Evolutionary conservation across 2,113 vertebrate species (phyloP).

Genomic region (Poeciliopsis turrubarensis): DNA sequence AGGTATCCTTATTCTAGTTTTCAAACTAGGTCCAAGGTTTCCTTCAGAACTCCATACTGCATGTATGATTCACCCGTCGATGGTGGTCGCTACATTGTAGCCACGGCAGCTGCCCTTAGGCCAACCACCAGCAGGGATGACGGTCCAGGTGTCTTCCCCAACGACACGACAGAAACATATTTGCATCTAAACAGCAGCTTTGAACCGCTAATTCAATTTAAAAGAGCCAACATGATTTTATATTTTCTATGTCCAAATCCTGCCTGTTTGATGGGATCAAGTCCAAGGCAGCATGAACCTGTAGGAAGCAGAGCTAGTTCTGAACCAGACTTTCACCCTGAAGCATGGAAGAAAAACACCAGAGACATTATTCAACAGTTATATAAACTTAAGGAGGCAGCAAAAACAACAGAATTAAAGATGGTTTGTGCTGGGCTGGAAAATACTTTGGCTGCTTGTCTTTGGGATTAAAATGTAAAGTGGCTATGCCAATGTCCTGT

Average conservation of each 20-base stretch:
- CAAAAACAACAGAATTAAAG: constrained; percentile 55
- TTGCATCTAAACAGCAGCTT: not conserved
- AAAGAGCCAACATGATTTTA: not conserved
- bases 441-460: constrained; percentile 48
- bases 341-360: constrained; percentile 20
- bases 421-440: constrained; percentile 61
- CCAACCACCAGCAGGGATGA: too few relatives aligned
- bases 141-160: too few relatives aligned
- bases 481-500: constrained; percentile 64
- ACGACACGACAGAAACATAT: too few relatives aligned
- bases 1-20: too few relatives aligned
- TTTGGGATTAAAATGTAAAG: constrained; percentile 50
- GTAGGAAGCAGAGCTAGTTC: constrained; percentile 23
- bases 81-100: too few relatives aligned
- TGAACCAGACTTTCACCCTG: constrained; percentile 28
- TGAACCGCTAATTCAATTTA: not conserved
- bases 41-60: too few relatives aligned
- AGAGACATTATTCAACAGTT: constrained; percentile 42
- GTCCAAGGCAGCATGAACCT: constrained; percentile 33
- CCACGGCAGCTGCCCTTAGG: too few relatives aligned
- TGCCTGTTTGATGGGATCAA: not conserved
- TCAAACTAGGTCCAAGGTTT: too few relatives aligned
- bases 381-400: constrained; percentile 45
- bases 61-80: too few relatives aligned
- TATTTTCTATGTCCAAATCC: not conserved